Evolutionary conservation across 53 echinoderm and acorn worm species (phyloP), one percentile per base, ranked within the genome.

Genomic region (Hippasteria phrygiana): DNA sequence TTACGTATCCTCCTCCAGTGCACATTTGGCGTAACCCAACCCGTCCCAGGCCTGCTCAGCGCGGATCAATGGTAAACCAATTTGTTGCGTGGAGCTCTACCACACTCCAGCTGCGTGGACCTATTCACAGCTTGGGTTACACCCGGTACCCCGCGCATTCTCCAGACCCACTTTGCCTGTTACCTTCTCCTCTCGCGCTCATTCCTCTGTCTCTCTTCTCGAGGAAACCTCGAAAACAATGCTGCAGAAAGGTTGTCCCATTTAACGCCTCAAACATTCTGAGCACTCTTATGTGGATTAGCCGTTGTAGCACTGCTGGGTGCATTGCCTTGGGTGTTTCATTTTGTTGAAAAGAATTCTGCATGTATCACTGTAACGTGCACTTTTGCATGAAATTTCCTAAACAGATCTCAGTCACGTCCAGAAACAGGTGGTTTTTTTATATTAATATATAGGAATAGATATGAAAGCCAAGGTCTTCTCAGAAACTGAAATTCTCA

Each of bases 11-110:
- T 42, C 45, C 63, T 43, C 11, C 45, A 81, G 63, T 41, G 81
- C 81, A 81, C 81, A 81, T 81, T 81, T 81, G 81, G 34, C 63
- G 81, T 81, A 81, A 81, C 81, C 43, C 39, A 32, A 81, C 42
- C 46, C 81, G 16, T 34, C 18, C 37, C 81, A 39, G 81, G 63
- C 63, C 81, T 40, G 34, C 66, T 29, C 63, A 42, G 63, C 28
- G n/a, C 63, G 40, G 81, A 81, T 81, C 81, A 81, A 81, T 81
- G 81, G 64, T 81, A 81, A 81, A 81, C 38, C 81, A 81, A 81
- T 81, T 81, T 81, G 55, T 81, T 81, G 81, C 66, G 81, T 65
- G 47, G 65, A 31, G 81, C 81, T 81, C n/a, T 65, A 64, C 63
- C 81, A 64, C 32, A 43, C 66, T 81, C 81, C 81, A 81, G 81